A percentile compares a stretch with the other conserved stretches of the same genome.
phyloP scores from a whole-genome alignment of 2,797 vertebrate species.

The Squalus acanthias region DNA sequence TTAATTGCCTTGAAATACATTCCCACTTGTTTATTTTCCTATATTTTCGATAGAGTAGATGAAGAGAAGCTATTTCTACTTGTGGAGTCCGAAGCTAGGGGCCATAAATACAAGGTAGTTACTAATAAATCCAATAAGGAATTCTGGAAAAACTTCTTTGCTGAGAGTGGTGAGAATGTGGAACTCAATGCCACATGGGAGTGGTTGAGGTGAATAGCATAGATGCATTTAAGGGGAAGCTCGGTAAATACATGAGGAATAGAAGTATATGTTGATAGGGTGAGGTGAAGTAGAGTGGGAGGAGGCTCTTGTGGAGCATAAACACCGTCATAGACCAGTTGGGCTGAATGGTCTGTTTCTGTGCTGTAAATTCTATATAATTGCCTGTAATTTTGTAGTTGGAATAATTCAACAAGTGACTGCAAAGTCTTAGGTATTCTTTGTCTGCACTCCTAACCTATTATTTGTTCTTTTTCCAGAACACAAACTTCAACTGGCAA shows the following conservation, averaged over 20 bases:
- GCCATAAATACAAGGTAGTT: background rate
- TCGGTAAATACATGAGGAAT: background rate
- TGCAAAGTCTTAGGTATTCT: background rate
- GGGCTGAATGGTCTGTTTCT: background rate
- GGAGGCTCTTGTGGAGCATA: background rate
- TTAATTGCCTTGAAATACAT: background rate
- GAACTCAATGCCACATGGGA: no score
- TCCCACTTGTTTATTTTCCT: background rate
- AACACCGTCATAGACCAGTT: background rate
- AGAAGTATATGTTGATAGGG: background rate
- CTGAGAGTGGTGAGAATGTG: no score
- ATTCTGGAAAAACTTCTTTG: no score
- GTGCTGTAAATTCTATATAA: background rate
- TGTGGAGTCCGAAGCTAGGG: background rate
- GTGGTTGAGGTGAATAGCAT: no score
- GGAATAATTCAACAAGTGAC: background rate
- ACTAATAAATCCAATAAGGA: background rate
- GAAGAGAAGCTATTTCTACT: background rate
- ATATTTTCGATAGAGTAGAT: background rate
- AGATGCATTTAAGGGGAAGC: no score
- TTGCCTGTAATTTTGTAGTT: background rate
- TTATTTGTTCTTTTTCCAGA: background rate
- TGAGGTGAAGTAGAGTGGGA: background rate
- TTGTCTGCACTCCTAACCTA: background rate
- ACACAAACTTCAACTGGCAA: constrained; percentile 13